phyloP scores from a whole-genome alignment of 2,113 vertebrate species.

The Pterocles gutturalis region DNA sequence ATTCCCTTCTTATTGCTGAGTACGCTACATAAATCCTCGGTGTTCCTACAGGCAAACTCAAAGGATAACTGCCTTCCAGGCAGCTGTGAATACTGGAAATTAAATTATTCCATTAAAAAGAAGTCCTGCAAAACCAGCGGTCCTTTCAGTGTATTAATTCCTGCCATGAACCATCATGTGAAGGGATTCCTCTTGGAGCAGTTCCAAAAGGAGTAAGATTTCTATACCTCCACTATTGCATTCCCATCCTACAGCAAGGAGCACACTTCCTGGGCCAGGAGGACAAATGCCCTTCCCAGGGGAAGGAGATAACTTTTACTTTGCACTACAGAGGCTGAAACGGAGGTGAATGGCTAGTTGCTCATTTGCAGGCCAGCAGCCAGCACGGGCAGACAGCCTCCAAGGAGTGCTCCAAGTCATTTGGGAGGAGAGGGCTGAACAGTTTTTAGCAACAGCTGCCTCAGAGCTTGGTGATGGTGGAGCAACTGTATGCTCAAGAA shows the following conservation, averaged over 20 bases:
- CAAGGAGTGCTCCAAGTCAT: rapidly evolving
- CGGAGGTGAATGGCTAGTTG: rapidly evolving
- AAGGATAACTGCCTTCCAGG: not conserved
- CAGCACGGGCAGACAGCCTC: rapidly evolving
- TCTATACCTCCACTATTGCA: not conserved
- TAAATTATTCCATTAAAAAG: not conserved
- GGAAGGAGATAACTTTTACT: not conserved
- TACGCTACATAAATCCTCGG: not conserved
- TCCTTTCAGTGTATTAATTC: not conserved
- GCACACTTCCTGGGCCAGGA: rapidly evolving
- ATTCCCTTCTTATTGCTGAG: not conserved
- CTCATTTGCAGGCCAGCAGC: not conserved
- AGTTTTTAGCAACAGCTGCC: not conserved
- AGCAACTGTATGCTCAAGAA: not conserved
- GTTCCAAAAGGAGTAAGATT: not conserved
- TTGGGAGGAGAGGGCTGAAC: not conserved
- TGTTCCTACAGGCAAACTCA: not conserved
- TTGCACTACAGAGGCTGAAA: not conserved
- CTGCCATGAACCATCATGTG: not conserved
- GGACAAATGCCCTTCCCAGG: not conserved
- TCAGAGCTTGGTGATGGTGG: not conserved
- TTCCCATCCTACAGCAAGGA: not conserved
- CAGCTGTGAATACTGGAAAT: not conserved
- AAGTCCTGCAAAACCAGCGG: not conserved
- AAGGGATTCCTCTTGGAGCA: not conserved